Evolutionary conservation across 2,113 vertebrate genomes (phyloP).

Genomic region (Taurulus bubalis): DNA sequence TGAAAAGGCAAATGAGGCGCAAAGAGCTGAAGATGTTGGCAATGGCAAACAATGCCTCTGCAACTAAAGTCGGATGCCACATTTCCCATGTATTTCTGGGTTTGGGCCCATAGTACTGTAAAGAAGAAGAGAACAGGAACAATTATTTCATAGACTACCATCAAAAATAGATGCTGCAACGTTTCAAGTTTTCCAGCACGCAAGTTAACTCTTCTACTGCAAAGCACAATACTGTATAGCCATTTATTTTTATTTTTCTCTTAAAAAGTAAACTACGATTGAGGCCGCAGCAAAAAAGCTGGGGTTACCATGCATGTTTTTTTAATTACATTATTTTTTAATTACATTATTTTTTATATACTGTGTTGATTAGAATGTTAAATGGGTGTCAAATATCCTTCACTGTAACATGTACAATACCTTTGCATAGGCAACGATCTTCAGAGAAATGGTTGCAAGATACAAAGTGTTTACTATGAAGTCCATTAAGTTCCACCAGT

Average conservation of each 20-base stretch:
- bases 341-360: background rate
- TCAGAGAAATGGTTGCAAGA: conserved; percentile 95
- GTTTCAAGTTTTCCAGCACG: background rate
- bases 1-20: conserved; percentile 96
- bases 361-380: background rate
- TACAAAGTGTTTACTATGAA: conserved; percentile 99
- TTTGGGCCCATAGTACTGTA: conserved; percentile 87
- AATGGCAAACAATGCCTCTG: conserved; percentile 95
- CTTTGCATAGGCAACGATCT: conserved; percentile 95
- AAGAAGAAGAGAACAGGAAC: conserved; percentile 56
- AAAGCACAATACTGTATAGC: background rate
- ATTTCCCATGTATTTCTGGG: conserved; percentile 89
- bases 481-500: conserved; percentile 99
- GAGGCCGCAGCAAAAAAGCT: background rate
- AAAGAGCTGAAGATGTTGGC: conserved; percentile 99
- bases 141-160: background rate
- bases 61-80: conserved; percentile 97
- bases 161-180: background rate
- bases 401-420: conserved; percentile 75
- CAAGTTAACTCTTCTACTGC: background rate
- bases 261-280: background rate
- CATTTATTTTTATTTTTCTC: background rate
- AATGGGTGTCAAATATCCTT: background rate
- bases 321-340: background rate
- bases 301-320: background rate